These are phyloP conservation scores for Otolemur crassicaudatus DNA, from an alignment of 2,797 vertebrate genomes.

Conservation along the genomic window DNA sequence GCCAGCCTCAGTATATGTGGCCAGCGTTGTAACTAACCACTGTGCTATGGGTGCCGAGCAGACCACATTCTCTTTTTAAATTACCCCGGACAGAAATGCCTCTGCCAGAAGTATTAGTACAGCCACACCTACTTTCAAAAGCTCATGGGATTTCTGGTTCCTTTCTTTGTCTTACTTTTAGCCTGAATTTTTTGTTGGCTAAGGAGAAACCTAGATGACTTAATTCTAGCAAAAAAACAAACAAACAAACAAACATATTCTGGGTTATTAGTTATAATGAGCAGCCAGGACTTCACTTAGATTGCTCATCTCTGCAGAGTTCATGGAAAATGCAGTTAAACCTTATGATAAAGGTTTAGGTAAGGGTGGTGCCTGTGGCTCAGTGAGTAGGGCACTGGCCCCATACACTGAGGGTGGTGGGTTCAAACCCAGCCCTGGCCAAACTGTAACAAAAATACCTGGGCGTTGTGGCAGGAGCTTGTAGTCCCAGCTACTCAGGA, in stretches of 20 bases:
- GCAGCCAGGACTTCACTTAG: neutral
- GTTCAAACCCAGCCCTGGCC: no score
- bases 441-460: no score
- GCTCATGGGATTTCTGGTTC: neutral
- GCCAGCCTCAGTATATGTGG: no score
- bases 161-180: conserved; percentile 46
- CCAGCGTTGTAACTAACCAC: no score
- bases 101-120: neutral
- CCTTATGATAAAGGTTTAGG: neutral
- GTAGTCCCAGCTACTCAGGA: no score
- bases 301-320: neutral
- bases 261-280: neutral
- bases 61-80: conserved; percentile 42
- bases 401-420: no score
- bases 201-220: neutral
- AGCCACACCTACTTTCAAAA: neutral
- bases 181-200: conserved; percentile 4
- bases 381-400: no score
- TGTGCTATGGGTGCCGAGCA: no score
- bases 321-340: neutral
- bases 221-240: conserved; percentile 9
- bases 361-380: neutral
- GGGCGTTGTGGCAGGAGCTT: no score
- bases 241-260: neutral
- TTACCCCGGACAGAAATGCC: neutral